These are phyloP conservation scores for Limnephilus marmoratus DNA, from an alignment of 2,888 invertebrate genomes.

Conservation along the genomic window DNA sequence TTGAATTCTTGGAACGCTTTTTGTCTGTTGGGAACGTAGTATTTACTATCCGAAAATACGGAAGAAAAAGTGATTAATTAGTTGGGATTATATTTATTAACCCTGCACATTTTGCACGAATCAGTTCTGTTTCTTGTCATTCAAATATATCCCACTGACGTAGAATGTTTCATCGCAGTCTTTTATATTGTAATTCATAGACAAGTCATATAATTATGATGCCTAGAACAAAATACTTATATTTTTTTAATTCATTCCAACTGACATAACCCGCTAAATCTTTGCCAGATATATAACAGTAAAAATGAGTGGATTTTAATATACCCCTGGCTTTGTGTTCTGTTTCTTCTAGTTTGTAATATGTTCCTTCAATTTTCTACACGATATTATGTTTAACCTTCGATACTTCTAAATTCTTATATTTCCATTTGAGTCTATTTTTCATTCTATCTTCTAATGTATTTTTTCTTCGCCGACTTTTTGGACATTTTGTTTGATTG, in stretches of 20 bases:
- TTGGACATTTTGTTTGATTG: not conserved
- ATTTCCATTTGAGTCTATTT: no score
- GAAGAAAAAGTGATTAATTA: not conserved
- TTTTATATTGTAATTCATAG: not conserved
- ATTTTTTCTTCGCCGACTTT: not conserved
- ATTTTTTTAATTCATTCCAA: not conserved
- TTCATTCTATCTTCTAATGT: no score
- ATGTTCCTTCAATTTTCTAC: not conserved
- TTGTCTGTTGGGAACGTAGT: not conserved
- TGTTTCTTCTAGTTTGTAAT: not conserved
- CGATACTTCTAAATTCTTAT: no score
- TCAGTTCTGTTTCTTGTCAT: no score
- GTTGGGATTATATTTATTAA: not conserved
- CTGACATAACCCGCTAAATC: not conserved
- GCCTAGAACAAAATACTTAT: not conserved
- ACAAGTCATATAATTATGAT: not conserved
- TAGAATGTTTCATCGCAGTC: not conserved
- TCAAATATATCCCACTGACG: no score
- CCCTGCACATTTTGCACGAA: not conserved
- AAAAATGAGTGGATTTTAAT: not conserved
- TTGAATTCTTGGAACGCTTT: not conserved
- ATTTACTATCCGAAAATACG: not conserved
- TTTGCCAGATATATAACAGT: not conserved
- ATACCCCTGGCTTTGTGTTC: not conserved
- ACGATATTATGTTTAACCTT: no score